Evolutionary conservation across 2,113 vertebrate genomes (phyloP), one percentile per base, ranked within the genome.

Genomic region (Echinops telfairi): DNA sequence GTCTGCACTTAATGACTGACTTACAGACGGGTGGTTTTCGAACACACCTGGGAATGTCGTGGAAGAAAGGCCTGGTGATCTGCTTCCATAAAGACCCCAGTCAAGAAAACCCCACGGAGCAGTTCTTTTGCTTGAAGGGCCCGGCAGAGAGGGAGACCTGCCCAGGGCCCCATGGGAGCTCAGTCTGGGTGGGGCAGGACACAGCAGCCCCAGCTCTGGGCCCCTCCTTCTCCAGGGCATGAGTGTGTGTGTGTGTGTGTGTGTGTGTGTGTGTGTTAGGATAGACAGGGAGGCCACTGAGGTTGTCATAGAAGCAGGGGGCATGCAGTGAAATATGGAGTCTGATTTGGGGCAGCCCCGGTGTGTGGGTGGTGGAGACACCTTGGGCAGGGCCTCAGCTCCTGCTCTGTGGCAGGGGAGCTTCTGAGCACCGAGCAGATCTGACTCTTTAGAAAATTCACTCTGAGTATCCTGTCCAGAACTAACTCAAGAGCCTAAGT

Each of bases 221-320:
- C 47, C 47, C 47, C 47, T 53, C 47, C 47, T 53, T 8, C 47
- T 53, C 47, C 47, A 10, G 47, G 47, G 47, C 10, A 53, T 14
- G 47, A 12, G 47, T 53, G 47, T 14, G 9, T 14, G 47, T 12
- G 47, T 53, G 9, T 47, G 43, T 47, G 5, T 10, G 43, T 47
- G 43, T 47, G 43, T 10, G 5, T 10, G 43, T 6, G 43, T 47
- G 5, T 53, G 47, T 53, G 5, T 53, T 7, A 53, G 47, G 47
- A 53, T 7, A 1, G 22, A 17, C 57, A 14, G 0, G 3, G n/a
- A 78, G n/a, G 38, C 23, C 27, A 6, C 9, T 9, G 40, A 0
- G 11, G 43, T 43, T 25, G 2, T 60, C 75, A 76, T 31, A 9
- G 33, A 57, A 29, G 76, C 6, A 29, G 38, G 17, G 43, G 31